A percentile compares a stretch with the other conserved stretches of the same genome.
Conservation (phyloP, 2,888 invertebrate species). For the Eledona agricola region DNA sequence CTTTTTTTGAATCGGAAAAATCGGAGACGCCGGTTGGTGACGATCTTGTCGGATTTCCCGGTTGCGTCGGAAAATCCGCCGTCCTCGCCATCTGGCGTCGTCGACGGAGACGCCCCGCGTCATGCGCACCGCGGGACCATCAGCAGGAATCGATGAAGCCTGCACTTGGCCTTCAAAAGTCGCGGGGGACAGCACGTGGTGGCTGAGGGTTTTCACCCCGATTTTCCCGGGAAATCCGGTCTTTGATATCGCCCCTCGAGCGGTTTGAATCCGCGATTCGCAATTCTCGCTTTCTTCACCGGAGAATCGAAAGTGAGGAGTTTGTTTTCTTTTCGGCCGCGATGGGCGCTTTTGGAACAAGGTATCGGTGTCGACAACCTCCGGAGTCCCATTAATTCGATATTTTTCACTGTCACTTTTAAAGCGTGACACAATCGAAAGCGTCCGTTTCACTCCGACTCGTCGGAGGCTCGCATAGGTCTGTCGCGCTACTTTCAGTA, state of each 20-base stretch:
- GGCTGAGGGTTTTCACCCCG: slow-evolving; percentile 56
- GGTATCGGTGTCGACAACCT: slow-evolving; percentile 51
- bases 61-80: slow-evolving; percentile 8
- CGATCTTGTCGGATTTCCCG: too few species aligned
- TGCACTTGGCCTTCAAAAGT: slow-evolving; percentile 62
- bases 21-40: too few species aligned
- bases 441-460: slow-evolving; percentile 37
- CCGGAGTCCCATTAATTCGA: slow-evolving; percentile 45
- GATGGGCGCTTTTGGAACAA: slow-evolving; percentile 25
- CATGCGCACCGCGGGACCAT: slow-evolving; percentile 40
- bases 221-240: slow-evolving; percentile 51
- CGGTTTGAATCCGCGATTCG: too few species aligned
- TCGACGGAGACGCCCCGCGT: slow-evolving; percentile 15
- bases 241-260: slow-evolving; percentile 1
- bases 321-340: slow-evolving; percentile 3
- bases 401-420: slow-evolving; percentile 57
- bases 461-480: slow-evolving; percentile 20
- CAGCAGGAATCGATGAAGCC: slow-evolving; percentile 56
- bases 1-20: too few species aligned
- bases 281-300: slow-evolving; percentile 21
- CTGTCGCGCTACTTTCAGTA: slow-evolving; percentile 38
- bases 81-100: slow-evolving; percentile 28
- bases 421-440: slow-evolving; percentile 43
- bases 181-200: slow-evolving; percentile 52
- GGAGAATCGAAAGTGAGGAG: slow-evolving; percentile 19